These are phyloP conservation scores for Lagodon rhomboides DNA, from an alignment of 2,797 vertebrate genomes.

Conservation along the genomic window DNA sequence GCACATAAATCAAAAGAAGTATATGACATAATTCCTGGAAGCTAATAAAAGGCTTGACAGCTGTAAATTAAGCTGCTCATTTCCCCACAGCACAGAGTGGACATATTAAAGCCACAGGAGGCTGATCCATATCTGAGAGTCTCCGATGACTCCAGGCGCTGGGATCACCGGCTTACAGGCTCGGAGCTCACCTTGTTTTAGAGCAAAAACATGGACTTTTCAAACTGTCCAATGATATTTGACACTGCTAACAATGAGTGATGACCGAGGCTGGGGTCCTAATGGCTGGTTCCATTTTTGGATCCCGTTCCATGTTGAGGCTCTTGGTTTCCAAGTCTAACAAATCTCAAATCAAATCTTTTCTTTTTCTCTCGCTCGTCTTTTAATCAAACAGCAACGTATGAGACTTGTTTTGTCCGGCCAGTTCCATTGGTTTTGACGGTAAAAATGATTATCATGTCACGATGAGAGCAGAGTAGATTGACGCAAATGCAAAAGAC, in stretches of 20 bases:
- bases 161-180: background rate
- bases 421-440: too few species aligned
- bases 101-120: constrained; percentile 18
- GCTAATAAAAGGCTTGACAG: constrained; percentile 36
- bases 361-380: background rate
- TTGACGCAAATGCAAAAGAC: too few species aligned
- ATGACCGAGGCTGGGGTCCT: too few species aligned
- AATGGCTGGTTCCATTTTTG: background rate
- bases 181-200: background rate
- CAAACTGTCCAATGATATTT: background rate
- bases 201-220: background rate
- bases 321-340: background rate
- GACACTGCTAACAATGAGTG: background rate
- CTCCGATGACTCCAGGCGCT: background rate
- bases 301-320: background rate
- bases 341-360: background rate
- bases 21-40: constrained; percentile 6
- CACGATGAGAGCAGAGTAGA: too few species aligned
- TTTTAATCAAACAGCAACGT: background rate
- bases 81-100: constrained; percentile 1
- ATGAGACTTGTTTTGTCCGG: too few species aligned
- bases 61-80: constrained; percentile 16
- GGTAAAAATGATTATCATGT: too few species aligned
- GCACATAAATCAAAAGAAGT: constrained; percentile 38
- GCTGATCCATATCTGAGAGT: background rate